Evolutionary conservation across 1,140 invertebrate genomes (phyloP), one percentile per base, ranked within the genome.

Genomic region (Elymnias hypermnestra): DNA sequence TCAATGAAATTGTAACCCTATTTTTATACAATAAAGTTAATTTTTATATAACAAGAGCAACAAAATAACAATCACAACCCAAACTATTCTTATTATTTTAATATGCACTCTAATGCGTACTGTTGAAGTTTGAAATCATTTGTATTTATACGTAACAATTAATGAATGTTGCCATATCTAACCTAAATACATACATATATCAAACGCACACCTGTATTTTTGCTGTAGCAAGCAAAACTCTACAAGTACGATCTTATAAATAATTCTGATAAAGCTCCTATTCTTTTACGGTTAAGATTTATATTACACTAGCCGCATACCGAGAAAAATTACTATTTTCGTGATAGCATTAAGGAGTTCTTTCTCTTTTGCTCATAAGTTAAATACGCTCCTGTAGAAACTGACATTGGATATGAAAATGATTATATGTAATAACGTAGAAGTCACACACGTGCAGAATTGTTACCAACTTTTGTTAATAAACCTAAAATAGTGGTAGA

Each of bases 191-290:
- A 28, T 12, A 28, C 10, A 28, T 28, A 28, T 61, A 53, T 61
- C 57, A 61, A 56, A 41, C 57, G 45, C 53, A 59, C 57, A 56
- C 49, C 49, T 56, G 56, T 54, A 44, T 51, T 47, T 55, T 31
- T 43, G 12, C 22, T 7, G 3, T 28, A n/a, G 9, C 3, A 10
- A 12, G 25, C 25, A 7, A 12, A 28, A 5, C 8, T 28, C 13
- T 28, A 12, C 10, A n/a, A 10, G 9, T 3, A 28, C 10, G 8
- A 2, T 29, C 0, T 15, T n/a, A n/a, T n/a, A n/a, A n/a, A n/a
- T n/a, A n/a, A 41, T n/a, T 18, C 1, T 0, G 29, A 25, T 19
- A 12, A 28, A 18, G 6, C 22, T 41, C 29, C 1, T 41, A 41
- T 0, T 9, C 0, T 5, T 0, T 12, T 5, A 5, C 3, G 5